phyloP scores from a whole-genome alignment of 2,113 vertebrate genomes.

The Alces alces region DNA sequence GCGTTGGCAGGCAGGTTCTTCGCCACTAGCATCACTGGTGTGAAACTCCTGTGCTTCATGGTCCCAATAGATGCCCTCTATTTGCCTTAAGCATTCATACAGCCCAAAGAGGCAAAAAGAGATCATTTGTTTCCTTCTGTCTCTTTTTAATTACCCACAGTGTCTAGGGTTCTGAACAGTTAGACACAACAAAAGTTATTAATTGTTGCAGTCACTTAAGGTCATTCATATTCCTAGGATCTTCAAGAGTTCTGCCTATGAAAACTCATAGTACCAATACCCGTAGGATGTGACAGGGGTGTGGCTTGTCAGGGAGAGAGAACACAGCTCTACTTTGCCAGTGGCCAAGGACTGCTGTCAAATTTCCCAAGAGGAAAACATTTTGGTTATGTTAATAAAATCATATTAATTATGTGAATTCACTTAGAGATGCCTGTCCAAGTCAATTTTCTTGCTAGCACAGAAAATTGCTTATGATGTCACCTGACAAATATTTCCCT shows the following conservation, averaged over 20 bases:
- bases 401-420: constrained; percentile 58
- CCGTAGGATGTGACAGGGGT: background rate
- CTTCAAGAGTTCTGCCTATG: background rate
- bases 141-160: background rate
- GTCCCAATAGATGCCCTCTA: background rate
- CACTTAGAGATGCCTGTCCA: constrained; percentile 44
- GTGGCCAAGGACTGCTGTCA: constrained; percentile 17
- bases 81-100: background rate
- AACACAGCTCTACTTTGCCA: background rate
- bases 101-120: background rate
- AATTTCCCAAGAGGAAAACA: constrained; percentile 40
- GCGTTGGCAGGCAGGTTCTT: background rate
- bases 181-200: background rate
- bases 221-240: background rate
- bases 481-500: constrained; percentile 31
- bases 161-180: background rate
- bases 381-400: constrained; percentile 55
- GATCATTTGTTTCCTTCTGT: background rate
- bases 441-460: constrained; percentile 51
- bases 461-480: constrained; percentile 37
- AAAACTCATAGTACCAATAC: background rate
- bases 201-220: background rate
- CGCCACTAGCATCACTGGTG: background rate
- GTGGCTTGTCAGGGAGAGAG: fast-evolving
- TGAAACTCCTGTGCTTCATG: fast-evolving